Percentiles rank a stretch among this genome's conserved stretches.
These are phyloP conservation scores for Chaetops frenatus DNA, from an alignment of 2,113 vertebrate species.

Conservation along the genomic window DNA sequence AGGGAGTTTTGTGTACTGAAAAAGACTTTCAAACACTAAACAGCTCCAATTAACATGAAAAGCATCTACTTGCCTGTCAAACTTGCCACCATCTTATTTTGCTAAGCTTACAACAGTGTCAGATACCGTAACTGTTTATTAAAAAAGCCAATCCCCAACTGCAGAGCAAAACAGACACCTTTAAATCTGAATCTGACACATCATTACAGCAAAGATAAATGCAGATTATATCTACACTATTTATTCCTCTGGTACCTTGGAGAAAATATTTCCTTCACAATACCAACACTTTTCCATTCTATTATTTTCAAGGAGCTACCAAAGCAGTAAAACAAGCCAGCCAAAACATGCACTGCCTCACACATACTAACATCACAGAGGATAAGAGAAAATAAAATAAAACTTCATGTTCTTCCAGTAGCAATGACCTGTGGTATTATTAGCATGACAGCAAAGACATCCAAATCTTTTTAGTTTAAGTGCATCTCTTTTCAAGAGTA, in stretches of 20 bases:
- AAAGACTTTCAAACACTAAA: neutral
- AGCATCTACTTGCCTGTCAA: neutral
- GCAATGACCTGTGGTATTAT: neutral
- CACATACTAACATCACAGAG: neutral
- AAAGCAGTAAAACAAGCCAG: neutral
- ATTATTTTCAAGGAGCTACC: neutral
- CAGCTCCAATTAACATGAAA: neutral
- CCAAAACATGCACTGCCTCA: neutral
- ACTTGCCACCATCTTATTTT: neutral
- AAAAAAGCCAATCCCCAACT: neutral
- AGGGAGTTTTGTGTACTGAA: neutral
- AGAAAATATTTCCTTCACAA: neutral
- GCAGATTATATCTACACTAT: neutral
- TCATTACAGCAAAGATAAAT: neutral
- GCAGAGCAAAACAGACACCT: neutral
- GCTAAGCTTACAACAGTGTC: neutral
- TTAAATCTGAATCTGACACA: neutral
- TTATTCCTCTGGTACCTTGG: neutral
- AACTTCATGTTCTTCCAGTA: neutral
- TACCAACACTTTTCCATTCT: neutral
- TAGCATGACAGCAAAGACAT: neutral
- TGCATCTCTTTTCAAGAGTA: neutral
- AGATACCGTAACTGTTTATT: neutral
- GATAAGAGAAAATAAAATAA: neutral
- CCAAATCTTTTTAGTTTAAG: slow-evolving; percentile 3